Percentiles rank a stretch among this genome's conserved stretches.
Conservation (phyloP, 1,140 invertebrate species). For the Dendrolimus kikuchii region DNA sequence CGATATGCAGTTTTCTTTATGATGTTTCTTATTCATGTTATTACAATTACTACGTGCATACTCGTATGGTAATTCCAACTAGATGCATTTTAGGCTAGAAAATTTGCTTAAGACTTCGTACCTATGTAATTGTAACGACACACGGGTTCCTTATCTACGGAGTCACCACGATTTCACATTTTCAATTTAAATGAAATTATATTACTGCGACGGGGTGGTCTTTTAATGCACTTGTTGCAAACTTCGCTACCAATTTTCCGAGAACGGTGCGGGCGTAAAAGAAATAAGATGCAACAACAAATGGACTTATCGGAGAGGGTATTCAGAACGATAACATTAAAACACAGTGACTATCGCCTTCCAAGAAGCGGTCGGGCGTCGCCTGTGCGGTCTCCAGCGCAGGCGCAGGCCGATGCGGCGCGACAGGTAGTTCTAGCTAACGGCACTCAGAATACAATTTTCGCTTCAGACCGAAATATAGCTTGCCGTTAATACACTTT, state of each 20-base stretch:
- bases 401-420: slow-evolving; percentile 24
- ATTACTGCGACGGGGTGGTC: too few relatives aligned
- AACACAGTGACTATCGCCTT: slow-evolving; percentile 60
- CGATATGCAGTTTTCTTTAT: too few relatives aligned
- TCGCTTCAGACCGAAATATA: slow-evolving; percentile 37
- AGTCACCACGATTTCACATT: too few relatives aligned
- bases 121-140: too few relatives aligned
- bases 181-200: too few relatives aligned
- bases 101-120: too few relatives aligned
- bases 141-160: too few relatives aligned
- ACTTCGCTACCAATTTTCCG: slow-evolving; percentile 31
- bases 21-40: too few relatives aligned
- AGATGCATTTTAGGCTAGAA: too few relatives aligned
- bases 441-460: slow-evolving; percentile 55
- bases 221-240: neutral
- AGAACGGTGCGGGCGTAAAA: slow-evolving; percentile 30
- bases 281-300: slow-evolving; percentile 42
- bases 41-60: too few relatives aligned
- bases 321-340: slow-evolving; percentile 64
- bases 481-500: slow-evolving; percentile 37
- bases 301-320: slow-evolving; percentile 55
- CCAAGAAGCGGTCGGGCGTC: slow-evolving; percentile 36
- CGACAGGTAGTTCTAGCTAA: slow-evolving; percentile 61
- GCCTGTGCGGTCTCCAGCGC: slow-evolving; percentile 20
- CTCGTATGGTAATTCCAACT: too few relatives aligned